Conservation (phyloP, 2,113 vertebrate genomes). For the Lepus europaeus region DNA sequence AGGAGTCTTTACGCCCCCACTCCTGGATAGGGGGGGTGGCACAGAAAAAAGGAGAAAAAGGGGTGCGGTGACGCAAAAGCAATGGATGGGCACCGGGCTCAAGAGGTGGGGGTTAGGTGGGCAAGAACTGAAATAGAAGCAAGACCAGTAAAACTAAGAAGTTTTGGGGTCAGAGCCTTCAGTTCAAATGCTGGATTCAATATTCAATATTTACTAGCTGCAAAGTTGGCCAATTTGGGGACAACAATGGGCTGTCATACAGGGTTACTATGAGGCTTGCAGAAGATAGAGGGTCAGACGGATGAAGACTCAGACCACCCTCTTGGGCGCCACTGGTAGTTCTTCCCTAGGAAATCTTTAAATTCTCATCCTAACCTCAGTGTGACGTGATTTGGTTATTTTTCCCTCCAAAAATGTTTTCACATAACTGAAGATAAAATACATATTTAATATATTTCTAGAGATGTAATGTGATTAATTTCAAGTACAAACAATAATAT, state of each 20-base stretch:
- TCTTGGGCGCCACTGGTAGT: background rate
- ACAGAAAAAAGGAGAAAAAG: background rate
- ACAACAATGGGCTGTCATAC: background rate
- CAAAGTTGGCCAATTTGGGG: background rate
- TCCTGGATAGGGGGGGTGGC: no score
- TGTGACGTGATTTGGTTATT: background rate
- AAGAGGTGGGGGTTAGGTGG: background rate
- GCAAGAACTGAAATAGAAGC: background rate
- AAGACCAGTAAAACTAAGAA: background rate
- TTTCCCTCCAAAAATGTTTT: background rate
- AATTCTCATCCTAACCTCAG: background rate
- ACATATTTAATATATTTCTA: background rate
- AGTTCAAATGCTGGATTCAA: background rate
- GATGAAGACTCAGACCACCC: background rate
- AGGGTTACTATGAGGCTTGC: background rate
- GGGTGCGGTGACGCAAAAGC: background rate
- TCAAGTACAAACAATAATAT: conserved; percentile 28
- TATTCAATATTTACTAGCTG: background rate
- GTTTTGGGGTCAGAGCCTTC: background rate
- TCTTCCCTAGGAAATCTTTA: background rate
- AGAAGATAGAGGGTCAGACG: background rate
- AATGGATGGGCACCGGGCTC: background rate
- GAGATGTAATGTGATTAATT: background rate
- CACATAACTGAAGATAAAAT: background rate
- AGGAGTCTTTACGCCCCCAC: background rate